phyloP scores from a whole-genome alignment of 2,888 invertebrate species.

The Cryptocephalus moraei region DNA sequence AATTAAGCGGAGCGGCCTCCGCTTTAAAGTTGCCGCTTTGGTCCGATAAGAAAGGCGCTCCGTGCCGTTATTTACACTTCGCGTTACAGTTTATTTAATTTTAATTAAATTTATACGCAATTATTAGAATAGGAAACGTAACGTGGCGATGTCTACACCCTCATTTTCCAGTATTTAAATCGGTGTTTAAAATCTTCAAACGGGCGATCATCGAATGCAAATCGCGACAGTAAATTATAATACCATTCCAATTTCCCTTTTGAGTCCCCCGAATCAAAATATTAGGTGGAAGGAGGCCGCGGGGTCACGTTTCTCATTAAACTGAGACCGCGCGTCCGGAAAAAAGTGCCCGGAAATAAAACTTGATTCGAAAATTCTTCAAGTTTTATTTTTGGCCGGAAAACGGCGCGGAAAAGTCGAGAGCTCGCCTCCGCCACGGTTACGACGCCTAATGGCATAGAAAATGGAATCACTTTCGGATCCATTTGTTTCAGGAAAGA shows the following conservation, averaged over 20 bases:
- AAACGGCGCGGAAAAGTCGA: too few species aligned
- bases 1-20: too few species aligned
- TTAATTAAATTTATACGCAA: too few species aligned
- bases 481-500: slow-evolving; percentile 27
- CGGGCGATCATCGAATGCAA: too few species aligned
- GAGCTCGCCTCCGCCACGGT: not conserved
- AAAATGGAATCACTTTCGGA: slow-evolving; percentile 33
- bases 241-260: slow-evolving; percentile 1
- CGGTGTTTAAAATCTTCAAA: too few species aligned
- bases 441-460: slow-evolving; percentile 29
- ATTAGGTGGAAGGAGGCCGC: slow-evolving; percentile 1
- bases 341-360: not conserved
- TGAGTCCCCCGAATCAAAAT: slow-evolving; percentile 4
- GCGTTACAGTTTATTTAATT: too few species aligned
- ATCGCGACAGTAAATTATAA: not conserved
- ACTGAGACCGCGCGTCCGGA: not conserved
- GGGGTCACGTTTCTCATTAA: slow-evolving; percentile 6
- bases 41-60: too few species aligned
- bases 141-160: too few species aligned
- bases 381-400: slow-evolving; percentile 4
- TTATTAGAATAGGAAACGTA: too few species aligned
- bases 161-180: too few species aligned
- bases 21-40: too few species aligned
- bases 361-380: slow-evolving; percentile 6
- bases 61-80: too few species aligned